A percentile compares a stretch with the other conserved stretches of the same genome.
phyloP scores from a whole-genome alignment of 2,113 vertebrate genomes.

The Bucco capensis region DNA sequence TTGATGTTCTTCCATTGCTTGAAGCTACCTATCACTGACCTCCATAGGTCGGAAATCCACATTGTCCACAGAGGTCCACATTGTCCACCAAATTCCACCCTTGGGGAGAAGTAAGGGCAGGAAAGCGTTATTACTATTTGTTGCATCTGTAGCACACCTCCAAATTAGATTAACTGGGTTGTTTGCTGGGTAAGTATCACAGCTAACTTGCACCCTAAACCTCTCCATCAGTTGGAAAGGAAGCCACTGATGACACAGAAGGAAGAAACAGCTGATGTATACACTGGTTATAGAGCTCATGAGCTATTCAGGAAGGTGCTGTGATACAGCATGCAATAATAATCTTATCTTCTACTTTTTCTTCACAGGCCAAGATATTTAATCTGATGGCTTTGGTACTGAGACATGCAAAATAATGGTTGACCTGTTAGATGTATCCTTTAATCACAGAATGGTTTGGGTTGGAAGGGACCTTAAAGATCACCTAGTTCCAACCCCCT shows the following conservation, averaged over 20 bases:
- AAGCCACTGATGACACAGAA: not conserved
- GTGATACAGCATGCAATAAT: not conserved
- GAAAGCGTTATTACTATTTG: not conserved
- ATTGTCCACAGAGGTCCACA: no score
- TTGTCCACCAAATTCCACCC: not conserved
- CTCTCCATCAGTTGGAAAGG: not conserved
- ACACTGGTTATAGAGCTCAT: not conserved
- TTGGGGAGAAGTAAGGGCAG: not conserved
- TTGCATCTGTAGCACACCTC: not conserved
- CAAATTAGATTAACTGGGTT: not conserved
- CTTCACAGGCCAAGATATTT: conserved; percentile 84
- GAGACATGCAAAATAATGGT: conserved; percentile 88
- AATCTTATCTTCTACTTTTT: not conserved
- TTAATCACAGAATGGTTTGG: not conserved
- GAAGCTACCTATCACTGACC: not conserved
- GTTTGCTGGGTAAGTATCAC: not conserved
- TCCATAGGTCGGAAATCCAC: not conserved
- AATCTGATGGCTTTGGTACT: conserved; percentile 88
- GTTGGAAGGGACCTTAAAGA: no score
- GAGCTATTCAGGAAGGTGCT: not conserved
- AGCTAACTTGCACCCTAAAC: not conserved
- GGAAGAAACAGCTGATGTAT: not conserved
- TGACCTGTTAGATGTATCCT: conserved; percentile 92
- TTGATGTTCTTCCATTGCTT: not conserved
- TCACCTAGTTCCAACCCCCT: not conserved